Evolutionary conservation across 2,113 vertebrate species (phyloP).

Genomic region (Chionodraco myersi): DNA sequence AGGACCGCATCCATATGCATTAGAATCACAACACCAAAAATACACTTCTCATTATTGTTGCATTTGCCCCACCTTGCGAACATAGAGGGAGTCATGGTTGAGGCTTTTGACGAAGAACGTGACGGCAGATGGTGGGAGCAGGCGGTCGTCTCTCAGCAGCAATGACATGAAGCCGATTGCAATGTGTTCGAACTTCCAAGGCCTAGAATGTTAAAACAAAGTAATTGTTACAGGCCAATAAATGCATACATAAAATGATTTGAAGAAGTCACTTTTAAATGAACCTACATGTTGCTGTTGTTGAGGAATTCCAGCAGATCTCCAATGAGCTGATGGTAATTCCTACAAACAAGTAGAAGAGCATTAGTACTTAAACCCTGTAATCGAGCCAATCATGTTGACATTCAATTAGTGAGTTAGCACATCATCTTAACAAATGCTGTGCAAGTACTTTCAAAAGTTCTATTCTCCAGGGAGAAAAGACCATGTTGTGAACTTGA

Average conservation of each 20-base stretch:
- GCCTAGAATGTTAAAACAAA: slow-evolving; percentile 80
- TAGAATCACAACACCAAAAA: neutral
- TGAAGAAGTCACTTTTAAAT: neutral
- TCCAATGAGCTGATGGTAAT: slow-evolving; percentile 90
- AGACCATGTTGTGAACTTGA: neutral
- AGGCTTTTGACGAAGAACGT: slow-evolving; percentile 94
- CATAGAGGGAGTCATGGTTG: slow-evolving; percentile 95
- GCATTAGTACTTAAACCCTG: neutral
- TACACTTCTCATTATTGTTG: neutral
- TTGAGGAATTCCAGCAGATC: slow-evolving; percentile 89
- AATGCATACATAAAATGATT: neutral
- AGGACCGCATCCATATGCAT: too few species aligned
- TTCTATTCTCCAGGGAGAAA: neutral
- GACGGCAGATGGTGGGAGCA: slow-evolving; percentile 89
- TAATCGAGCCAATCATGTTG: neutral
- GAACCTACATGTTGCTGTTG: slow-evolving; percentile 93
- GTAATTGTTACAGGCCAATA: slow-evolving; percentile 15
- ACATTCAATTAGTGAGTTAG: neutral
- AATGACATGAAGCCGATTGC: slow-evolving; percentile 94
- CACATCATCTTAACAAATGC: neutral
- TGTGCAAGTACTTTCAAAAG: neutral
- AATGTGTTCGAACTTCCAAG: slow-evolving; percentile 98
- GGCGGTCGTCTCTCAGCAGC: slow-evolving; percentile 92
- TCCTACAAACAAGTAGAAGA: slow-evolving; percentile 80
- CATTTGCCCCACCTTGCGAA: slow-evolving; percentile 89